A percentile compares a stretch with the other conserved stretches of the same genome.
Evolutionary conservation across 2,113 vertebrate species (phyloP).

Genomic region (Tachycineta bicolor): DNA sequence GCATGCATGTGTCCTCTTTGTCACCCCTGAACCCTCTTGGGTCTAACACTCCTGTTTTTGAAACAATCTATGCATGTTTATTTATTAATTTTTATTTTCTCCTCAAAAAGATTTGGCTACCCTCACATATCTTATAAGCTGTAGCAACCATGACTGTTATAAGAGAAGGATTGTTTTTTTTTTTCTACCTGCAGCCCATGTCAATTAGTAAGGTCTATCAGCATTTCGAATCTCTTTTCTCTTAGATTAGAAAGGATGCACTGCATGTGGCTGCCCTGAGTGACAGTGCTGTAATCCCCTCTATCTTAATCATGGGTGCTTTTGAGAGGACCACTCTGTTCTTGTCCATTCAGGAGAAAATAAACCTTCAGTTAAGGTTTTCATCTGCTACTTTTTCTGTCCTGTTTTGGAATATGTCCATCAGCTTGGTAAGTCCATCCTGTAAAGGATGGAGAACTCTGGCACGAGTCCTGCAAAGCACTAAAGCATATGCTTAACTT

Average conservation of each 20-base stretch:
- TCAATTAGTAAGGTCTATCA: slow-evolving; percentile 6
- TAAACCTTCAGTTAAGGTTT: slow-evolving; percentile 8
- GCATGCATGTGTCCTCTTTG: neutral
- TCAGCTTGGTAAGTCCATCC: slow-evolving; percentile 15
- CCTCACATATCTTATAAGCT: neutral
- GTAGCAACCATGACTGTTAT: neutral
- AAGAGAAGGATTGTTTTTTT: neutral
- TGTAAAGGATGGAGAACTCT: slow-evolving; percentile 31
- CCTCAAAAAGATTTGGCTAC: neutral
- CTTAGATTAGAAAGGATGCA: slow-evolving; percentile 23
- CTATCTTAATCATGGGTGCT: slow-evolving; percentile 17
- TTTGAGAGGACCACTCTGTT: slow-evolving; percentile 29
- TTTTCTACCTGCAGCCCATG: neutral
- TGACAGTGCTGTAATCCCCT: slow-evolving; percentile 17
- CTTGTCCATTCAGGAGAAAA: neutral
- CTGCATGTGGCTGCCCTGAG: slow-evolving; percentile 23
- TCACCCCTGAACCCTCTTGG: neutral
- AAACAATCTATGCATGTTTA: neutral
- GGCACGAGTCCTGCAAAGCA: slow-evolving; percentile 61
- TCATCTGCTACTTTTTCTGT: neutral
- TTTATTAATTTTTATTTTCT: neutral
- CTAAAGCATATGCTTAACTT: slow-evolving; percentile 40
- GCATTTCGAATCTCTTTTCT: slow-evolving; percentile 45
- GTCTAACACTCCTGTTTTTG: neutral
- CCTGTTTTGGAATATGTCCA: slow-evolving; percentile 28